Conservation (phyloP, 2,113 vertebrate species). For the Scolopax mira region DNA sequence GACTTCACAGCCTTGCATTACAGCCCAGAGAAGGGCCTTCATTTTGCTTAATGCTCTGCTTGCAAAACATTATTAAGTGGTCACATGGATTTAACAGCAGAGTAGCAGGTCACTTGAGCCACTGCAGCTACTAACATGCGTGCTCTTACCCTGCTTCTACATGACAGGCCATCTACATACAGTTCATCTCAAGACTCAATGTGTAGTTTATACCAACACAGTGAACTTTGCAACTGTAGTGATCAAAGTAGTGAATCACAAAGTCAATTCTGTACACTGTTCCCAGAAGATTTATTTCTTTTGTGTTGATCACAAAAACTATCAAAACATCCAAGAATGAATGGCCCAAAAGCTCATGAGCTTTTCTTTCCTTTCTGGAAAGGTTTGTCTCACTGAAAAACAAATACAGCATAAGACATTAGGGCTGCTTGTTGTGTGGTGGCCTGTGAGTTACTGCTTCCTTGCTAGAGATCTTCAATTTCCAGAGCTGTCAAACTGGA, state of each 20-base stretch:
- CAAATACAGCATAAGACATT: background rate
- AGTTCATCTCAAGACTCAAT: background rate
- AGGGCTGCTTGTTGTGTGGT: background rate
- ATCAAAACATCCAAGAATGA: background rate
- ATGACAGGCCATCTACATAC: background rate
- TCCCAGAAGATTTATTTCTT: background rate
- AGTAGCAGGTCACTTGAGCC: background rate
- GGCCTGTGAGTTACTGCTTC: background rate
- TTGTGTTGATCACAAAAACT: background rate
- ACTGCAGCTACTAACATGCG: background rate
- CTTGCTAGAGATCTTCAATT: background rate
- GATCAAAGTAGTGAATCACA: background rate
- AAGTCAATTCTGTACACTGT: background rate
- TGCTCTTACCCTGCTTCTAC: background rate
- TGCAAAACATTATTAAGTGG: background rate
- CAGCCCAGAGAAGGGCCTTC: background rate
- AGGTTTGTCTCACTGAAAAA: background rate
- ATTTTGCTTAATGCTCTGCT: background rate
- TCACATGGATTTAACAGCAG: background rate
- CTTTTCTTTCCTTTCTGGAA: background rate
- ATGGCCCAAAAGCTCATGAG: background rate
- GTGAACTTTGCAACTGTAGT: background rate
- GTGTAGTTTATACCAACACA: background rate
- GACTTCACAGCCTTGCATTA: background rate
- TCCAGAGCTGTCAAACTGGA: background rate